Evolutionary conservation across 2,888 invertebrate genomes (phyloP), one percentile per base, ranked within the genome.

Genomic region (Chrysina gloriosa): DNA sequence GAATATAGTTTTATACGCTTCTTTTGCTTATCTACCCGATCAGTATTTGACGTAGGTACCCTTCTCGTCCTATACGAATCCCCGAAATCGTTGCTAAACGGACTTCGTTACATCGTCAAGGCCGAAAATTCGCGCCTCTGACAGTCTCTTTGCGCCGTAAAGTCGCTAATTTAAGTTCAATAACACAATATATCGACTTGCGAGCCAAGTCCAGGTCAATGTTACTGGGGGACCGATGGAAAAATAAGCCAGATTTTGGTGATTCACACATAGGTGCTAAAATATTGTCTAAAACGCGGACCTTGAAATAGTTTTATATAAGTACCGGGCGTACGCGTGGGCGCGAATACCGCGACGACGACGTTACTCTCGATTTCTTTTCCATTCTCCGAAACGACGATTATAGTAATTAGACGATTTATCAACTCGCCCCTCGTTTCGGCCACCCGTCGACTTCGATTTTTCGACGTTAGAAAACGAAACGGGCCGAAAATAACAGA

Each of bases 221-320:
- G 48, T 25, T 48, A 48, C n/a, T n/a, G n/a, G n/a, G n/a, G n/a
- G n/a, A n/a, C n/a, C n/a, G n/a, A n/a, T n/a, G n/a, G n/a, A n/a
- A n/a, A 23, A 48, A 48, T 48, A 48, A 48, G 48, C 25, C n/a
- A 6, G n/a, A 52, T 29, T 27, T 52, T 29, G 27, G 16, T 19
- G 27, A 29, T 52, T 52, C 52, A 16, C 52, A 52, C 29, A 14
- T 52, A 52, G 52, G 52, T 52, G 52, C 7, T 52, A 52, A 52
- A 48, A 48, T 25, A 9, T 25, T 7, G 48, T 48, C 48, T 48
- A 48, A 25, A 48, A 52, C 14, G 25, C 29, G 21, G 52, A 52
- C 52, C 52, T 52, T 52, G 52, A 52, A 52, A 52, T 52, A 39
- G 39, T 39, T 7, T 39, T 16, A 42, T 19, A 42, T 42, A 42